A percentile compares a stretch with the other conserved stretches of the same genome.
These are phyloP conservation scores for Hyposoter dolosus DNA, from an alignment of 2,888 invertebrate genomes.

Conservation along the genomic window DNA sequence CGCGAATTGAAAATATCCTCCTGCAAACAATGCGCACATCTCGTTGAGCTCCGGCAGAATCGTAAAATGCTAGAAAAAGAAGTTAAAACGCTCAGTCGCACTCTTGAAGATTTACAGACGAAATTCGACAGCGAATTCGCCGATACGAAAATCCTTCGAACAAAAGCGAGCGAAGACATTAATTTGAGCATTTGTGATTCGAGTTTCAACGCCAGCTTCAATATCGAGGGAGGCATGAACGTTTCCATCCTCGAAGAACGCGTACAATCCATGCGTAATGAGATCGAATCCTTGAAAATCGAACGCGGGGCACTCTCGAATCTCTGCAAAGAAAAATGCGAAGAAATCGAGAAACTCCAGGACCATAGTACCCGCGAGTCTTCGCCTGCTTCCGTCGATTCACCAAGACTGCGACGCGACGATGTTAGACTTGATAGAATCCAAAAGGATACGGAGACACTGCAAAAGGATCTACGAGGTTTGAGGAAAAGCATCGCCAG, in stretches of 20 bases:
- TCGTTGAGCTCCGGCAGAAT: slow-evolving; percentile 76
- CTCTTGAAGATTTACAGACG: slow-evolving; percentile 74
- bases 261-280: slow-evolving; percentile 74
- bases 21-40: slow-evolving; percentile 76
- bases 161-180: slow-evolving; percentile 76
- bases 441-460: slow-evolving; percentile 71
- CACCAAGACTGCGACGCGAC: slow-evolving; percentile 59
- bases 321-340: slow-evolving; percentile 76
- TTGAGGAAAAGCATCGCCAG: slow-evolving; percentile 67
- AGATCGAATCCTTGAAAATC: slow-evolving; percentile 76
- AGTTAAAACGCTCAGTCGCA: slow-evolving; percentile 73
- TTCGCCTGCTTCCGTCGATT: slow-evolving; percentile 48
- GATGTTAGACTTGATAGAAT: slow-evolving; percentile 73
- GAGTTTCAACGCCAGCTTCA: slow-evolving; percentile 73
- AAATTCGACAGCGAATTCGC: slow-evolving; percentile 77
- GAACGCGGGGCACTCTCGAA: slow-evolving; percentile 74
- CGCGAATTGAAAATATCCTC: slow-evolving; percentile 75
- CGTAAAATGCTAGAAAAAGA: slow-evolving; percentile 76
- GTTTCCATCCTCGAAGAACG: slow-evolving; percentile 78
- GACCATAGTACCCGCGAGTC: slow-evolving; percentile 56
- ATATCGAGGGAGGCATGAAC: slow-evolving; percentile 70
- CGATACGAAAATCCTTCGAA: slow-evolving; percentile 74
- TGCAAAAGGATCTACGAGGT: slow-evolving; percentile 73
- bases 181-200: slow-evolving; percentile 71
- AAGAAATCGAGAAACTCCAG: slow-evolving; percentile 76